Evolutionary conservation across 2,888 invertebrate species (phyloP), one percentile per base, ranked within the genome.

Genomic region (Napeogenes sylphis): DNA sequence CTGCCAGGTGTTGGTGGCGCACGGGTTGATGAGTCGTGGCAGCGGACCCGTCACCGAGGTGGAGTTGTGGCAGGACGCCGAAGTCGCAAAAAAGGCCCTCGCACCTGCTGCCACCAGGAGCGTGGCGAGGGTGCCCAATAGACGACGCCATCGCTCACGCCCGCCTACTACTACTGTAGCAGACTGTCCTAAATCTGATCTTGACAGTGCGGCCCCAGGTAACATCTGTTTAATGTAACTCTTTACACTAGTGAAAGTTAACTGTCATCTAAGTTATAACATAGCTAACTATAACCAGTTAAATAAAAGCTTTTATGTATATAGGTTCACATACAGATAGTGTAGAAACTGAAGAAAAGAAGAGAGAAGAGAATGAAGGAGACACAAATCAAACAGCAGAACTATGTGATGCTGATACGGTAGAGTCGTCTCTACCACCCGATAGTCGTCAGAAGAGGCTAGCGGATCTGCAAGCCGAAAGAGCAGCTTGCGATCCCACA

Each of bases 1-100:
- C 73, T 98, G 98, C 85, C 97, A 97, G 82, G 96, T 98, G 59
- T 90, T 97, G 73, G 92, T 94, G 70, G 94, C 94, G 66, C 94
- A 95, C 79, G 95, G 95, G 67, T 84, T 93, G 75, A 91, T 93
- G 69, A 94, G 93, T 67, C 93, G 93, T 75, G 92, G 93, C 55
- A 93, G 91, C 68, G 92, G 92, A 30, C 92, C 94, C 32, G 93
- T 92, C 76, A 96, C 96, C 6, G 96, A 96, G 76, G 93, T 96
- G 69, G 96, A 96, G 79, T 82, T 96, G 67, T 96, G 96, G 96
- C 93, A 95, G 72, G 96, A 96, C 80, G 92, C 93, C 58, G 93
- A 95, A 64, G 92, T 93, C n/a, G 92, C 93, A 71, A 89, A 92
- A 63, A 93, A 93, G 72, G 94, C 94, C 21, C 78, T 94, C 54